Evolutionary conservation across 2,797 vertebrate species (phyloP).

Genomic region (Manis javanica): DNA sequence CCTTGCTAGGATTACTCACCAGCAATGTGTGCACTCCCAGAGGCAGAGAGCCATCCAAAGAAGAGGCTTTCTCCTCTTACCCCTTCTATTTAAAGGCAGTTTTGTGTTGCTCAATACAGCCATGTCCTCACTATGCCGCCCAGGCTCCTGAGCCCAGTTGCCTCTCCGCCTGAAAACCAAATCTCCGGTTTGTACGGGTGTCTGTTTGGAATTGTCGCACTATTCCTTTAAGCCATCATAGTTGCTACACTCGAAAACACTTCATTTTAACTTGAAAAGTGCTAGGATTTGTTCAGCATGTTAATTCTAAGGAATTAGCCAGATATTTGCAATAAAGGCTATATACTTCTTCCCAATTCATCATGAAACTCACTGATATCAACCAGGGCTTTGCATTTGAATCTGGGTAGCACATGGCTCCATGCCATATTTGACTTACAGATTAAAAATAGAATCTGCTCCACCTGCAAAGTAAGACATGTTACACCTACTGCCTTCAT

Average conservation of each 20-base stretch:
- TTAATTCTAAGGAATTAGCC: conserved; percentile 54
- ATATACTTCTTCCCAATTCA: conserved; percentile 43
- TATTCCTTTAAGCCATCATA: conserved; percentile 61
- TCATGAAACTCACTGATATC: conserved; percentile 67
- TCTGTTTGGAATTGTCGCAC: conserved; percentile 56
- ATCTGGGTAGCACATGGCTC: conserved; percentile 35
- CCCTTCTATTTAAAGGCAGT: conserved; percentile 63
- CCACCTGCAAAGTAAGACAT: conserved; percentile 66
- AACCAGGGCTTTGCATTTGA: conserved; percentile 59
- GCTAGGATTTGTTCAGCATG: conserved; percentile 60
- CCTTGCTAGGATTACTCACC: conserved; percentile 67
- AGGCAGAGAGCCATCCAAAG: conserved; percentile 22
- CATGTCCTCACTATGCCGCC: conserved; percentile 27
- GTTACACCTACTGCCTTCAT: conserved; percentile 39
- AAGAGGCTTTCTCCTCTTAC: conserved; percentile 56
- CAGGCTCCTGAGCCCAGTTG: conserved; percentile 44
- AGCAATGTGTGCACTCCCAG: conserved; percentile 51
- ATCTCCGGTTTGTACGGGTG: conserved; percentile 41
- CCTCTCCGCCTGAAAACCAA: conserved; percentile 69
- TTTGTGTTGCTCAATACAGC: conserved; percentile 57
- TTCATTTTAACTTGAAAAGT: conserved; percentile 66
- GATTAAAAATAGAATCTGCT: conserved; percentile 79
- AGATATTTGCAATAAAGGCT: conserved; percentile 53
- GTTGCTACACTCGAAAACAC: conserved; percentile 56
- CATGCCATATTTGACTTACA: conserved; percentile 70